Evolutionary conservation across 2,888 invertebrate species (phyloP), one percentile per base, ranked within the genome.

Genomic region (Balanococcus diminutus): DNA sequence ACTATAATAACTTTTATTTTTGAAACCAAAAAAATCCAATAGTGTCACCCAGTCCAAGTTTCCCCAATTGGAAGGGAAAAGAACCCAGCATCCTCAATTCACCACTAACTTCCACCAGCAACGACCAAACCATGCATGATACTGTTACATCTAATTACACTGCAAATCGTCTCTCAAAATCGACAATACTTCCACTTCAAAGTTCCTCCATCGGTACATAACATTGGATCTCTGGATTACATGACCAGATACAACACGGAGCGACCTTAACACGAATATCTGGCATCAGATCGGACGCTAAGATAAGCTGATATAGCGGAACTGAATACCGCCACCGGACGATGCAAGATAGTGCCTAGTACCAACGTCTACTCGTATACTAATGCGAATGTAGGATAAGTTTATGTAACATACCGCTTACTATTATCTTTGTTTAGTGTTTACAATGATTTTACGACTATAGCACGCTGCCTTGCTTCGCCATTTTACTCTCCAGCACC

Each of bases 241-340:
- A 46, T n/a, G 14, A 46, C 16, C 46, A 46, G 31, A 72, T 32
- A 72, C 61, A 46, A 72, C 61, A 46, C 31, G 56, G 4, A 32
- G 72, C 72, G 72, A 72, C 72, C 72, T 72, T 72, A 72, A 72
- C 72, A 72, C 72, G 25, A 32, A 72, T 72, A 72, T 32, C 72
- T 28, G 1, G 31, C 5, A 72, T 72, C 6, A 31, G 72, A 72
- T 72, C 72, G 32, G 31, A 72, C 72, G 31, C 72, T n/a, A 14
- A 28, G 72, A 72, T 72, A 72, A 72, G 25, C 28, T n/a, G 31
- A 72, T 61, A 25, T 72, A 32, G 72, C 72, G 72, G 72, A 72
- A 72, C 72, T 72, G 72, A 72, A 72, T 16, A 72, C 72, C 72
- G 72, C 31, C 31, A 72, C 72, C 72, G 72, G 72, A 72, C 19